Percentiles rank a stretch among this genome's conserved stretches.
phyloP scores from a whole-genome alignment of 2,113 vertebrate genomes.

The Atrichornis clamosus region DNA sequence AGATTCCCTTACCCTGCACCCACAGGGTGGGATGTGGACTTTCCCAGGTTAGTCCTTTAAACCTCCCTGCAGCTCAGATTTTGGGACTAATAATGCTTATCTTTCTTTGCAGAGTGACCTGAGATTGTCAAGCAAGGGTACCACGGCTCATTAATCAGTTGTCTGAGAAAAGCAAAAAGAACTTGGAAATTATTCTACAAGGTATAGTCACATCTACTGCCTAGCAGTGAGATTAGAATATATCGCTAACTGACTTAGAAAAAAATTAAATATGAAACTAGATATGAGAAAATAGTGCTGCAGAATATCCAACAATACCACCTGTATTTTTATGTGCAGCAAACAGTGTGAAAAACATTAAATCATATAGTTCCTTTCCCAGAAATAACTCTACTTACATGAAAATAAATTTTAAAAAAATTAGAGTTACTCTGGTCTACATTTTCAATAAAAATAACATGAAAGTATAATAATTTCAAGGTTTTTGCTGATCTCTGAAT shows the following conservation, averaged over 20 bases:
- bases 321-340: not conserved
- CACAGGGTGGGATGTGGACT: not conserved
- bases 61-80: not conserved
- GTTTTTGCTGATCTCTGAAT: slow-evolving; percentile 23
- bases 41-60: not conserved
- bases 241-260: slow-evolving; percentile 10
- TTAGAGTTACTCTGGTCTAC: not conserved
- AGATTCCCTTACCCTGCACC: not conserved
- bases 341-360: not conserved
- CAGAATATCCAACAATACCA: not conserved
- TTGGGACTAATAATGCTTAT: not conserved
- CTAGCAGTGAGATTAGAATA: not conserved
- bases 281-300: not conserved
- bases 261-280: slow-evolving; percentile 2
- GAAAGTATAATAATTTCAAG: slow-evolving; percentile 27
- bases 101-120: not conserved
- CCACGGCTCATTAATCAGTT: not conserved
- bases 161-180: not conserved
- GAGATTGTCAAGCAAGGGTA: not conserved
- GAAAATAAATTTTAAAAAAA: not conserved
- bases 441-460: slow-evolving; percentile 45
- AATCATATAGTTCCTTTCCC: not conserved
- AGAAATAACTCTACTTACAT: not conserved
- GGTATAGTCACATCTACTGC: not conserved
- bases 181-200: not conserved